Percentiles rank a stretch among this genome's conserved stretches.
These are phyloP conservation scores for Plemyria rubiginata DNA, from an alignment of 2,888 invertebrate genomes.

Conservation along the genomic window DNA sequence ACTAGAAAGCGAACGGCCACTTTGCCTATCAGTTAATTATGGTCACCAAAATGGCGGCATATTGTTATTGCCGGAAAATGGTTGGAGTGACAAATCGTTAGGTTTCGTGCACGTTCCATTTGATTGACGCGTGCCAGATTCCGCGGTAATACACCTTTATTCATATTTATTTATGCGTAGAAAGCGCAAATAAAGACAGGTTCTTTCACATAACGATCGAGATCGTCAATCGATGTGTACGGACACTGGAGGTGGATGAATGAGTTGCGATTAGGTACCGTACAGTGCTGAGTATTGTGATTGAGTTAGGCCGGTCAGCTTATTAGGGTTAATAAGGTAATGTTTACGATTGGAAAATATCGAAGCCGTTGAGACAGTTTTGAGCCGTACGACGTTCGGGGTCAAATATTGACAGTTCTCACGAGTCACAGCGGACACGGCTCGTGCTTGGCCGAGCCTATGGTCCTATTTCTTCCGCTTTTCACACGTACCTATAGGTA, in stretches of 20 bases:
- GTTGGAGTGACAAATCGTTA: constrained; percentile 80
- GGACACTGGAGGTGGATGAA: constrained; percentile 53
- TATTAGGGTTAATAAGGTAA: constrained; percentile 56
- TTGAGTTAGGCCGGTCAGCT: constrained; percentile 25
- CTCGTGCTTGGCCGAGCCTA: constrained; percentile 64
- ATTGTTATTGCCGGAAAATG: constrained; percentile 78
- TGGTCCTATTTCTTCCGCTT: constrained; percentile 78
- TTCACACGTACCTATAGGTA: constrained; percentile 80
- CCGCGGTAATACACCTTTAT: constrained; percentile 73
- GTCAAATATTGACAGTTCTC: constrained; percentile 83
- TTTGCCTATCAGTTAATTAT: constrained; percentile 84
- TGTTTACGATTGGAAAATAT: constrained; percentile 80
- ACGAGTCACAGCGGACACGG: constrained; percentile 73
- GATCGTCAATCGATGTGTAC: constrained; percentile 74
- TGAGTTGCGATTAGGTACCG: constrained; percentile 46
- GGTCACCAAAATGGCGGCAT: constrained; percentile 82
- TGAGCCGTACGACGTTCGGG: constrained; percentile 68
- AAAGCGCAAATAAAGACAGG: constrained; percentile 83
- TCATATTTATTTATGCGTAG: constrained; percentile 81
- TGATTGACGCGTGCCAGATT: constrained; percentile 85
- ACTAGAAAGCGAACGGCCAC: constrained; percentile 79
- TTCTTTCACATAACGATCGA: constrained; percentile 72
- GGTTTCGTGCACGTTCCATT: constrained; percentile 75
- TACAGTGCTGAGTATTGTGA: constrained; percentile 29
- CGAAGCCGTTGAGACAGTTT: constrained; percentile 83